Conservation (phyloP, 2,797 vertebrate species). For the Parauchenoglanis ngamensis region DNA sequence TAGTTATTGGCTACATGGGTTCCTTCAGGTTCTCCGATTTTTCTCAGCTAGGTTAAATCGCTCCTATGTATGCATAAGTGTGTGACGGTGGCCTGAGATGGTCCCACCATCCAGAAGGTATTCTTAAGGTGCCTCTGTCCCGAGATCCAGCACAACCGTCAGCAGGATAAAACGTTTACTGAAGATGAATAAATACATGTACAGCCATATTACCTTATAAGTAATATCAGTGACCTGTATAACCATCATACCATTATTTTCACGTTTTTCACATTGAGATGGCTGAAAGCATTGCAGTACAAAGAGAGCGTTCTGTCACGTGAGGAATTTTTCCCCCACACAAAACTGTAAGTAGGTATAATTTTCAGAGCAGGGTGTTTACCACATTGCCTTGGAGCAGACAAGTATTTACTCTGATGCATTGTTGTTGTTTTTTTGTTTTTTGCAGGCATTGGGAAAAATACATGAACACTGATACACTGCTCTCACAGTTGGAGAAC, state of each 20-base stretch:
- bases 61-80: background rate
- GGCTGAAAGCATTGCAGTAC: background rate
- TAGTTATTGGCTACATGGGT: background rate
- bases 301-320: background rate
- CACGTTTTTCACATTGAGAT: background rate
- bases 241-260: background rate
- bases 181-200: background rate
- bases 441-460: background rate
- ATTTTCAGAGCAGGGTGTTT: background rate
- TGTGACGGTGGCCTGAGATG: background rate
- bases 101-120: background rate
- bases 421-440: background rate
- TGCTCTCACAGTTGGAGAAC: conserved; percentile 4
- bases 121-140: background rate
- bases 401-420: background rate
- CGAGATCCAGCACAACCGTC: background rate
- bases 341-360: conserved; percentile 3
- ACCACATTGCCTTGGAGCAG: background rate
- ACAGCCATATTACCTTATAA: background rate
- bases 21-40: background rate
- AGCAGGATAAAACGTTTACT: background rate
- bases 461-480: background rate
- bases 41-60: background rate
- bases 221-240: background rate
- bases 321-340: background rate